A percentile compares a stretch with the other conserved stretches of the same genome.
These are phyloP conservation scores for Conchocele bisecta DNA, from an alignment of 2,888 invertebrate species.

Conservation along the genomic window DNA sequence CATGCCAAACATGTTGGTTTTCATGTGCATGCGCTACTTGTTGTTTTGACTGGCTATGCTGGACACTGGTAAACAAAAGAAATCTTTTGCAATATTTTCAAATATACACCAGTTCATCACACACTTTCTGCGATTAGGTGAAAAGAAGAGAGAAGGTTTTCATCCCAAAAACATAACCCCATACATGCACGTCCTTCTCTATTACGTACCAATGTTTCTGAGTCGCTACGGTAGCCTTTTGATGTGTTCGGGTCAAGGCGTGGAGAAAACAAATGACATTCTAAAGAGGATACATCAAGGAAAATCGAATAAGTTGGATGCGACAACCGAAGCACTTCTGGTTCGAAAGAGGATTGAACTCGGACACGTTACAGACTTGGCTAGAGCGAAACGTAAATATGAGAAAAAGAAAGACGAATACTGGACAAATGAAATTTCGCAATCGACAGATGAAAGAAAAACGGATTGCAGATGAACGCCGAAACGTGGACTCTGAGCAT, in stretches of 20 bases:
- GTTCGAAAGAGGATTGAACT: not conserved
- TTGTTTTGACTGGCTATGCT: too few relatives aligned
- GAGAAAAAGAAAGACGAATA: constrained; percentile 4
- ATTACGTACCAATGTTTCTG: constrained; percentile 8
- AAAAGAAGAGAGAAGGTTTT: constrained; percentile 7
- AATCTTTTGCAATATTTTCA: not conserved
- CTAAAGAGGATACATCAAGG: constrained; percentile 10
- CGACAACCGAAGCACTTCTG: constrained; percentile 2
- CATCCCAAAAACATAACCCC: constrained; percentile 13
- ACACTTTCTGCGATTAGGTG: not conserved
- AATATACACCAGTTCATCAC: not conserved
- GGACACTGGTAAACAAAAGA: not conserved
- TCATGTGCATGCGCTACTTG: too few relatives aligned
- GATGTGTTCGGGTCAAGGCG: constrained; percentile 18
- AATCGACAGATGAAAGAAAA: too few relatives aligned
- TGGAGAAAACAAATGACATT: constrained; percentile 22
- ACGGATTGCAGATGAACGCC: too few relatives aligned
- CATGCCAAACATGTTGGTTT: too few relatives aligned
- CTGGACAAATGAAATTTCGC: too few relatives aligned
- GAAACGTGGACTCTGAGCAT: too few relatives aligned
- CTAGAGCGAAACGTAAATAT: constrained; percentile 4
- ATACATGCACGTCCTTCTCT: constrained; percentile 4
- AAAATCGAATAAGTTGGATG: constrained; percentile 3
- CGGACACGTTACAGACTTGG: not conserved
- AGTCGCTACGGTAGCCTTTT: not conserved